These are phyloP conservation scores for Metallyticus violacea DNA, from an alignment of 2,888 invertebrate genomes.

Conservation along the genomic window DNA sequence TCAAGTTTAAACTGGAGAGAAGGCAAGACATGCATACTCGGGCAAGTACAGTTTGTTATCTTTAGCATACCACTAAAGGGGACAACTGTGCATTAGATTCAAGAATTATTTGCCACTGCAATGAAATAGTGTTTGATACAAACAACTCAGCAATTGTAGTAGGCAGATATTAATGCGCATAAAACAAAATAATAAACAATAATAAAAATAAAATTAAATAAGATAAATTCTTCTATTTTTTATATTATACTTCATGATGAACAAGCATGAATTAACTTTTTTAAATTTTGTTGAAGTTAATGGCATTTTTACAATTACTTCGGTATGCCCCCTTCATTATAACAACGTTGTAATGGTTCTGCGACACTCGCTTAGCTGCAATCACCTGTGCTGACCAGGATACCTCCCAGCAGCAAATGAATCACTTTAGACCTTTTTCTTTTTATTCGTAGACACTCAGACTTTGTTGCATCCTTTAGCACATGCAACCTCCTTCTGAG, in stretches of 20 bases:
- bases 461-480: slow-evolving; percentile 53
- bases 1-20: background rate
- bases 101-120: background rate
- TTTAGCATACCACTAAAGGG: background rate
- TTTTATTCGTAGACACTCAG: background rate
- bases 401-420: background rate
- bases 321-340: background rate
- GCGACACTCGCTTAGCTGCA: background rate
- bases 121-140: slow-evolving; percentile 1
- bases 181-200: background rate
- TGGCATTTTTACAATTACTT: slow-evolving; percentile 1
- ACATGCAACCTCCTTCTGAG: slow-evolving; percentile 80
- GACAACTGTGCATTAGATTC: background rate
- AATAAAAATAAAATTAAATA: background rate
- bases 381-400: background rate
- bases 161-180: background rate
- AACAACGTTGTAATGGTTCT: background rate
- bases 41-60: background rate
- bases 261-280: background rate
- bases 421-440: background rate
- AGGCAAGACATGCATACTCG: background rate
- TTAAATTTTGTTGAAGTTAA: background rate
- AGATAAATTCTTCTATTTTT: background rate
- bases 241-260: background rate
- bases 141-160: background rate